A percentile compares a stretch with the other conserved stretches of the same genome.
Evolutionary conservation across 2,113 vertebrate species (phyloP).

Genomic region (Heliornis fulica): DNA sequence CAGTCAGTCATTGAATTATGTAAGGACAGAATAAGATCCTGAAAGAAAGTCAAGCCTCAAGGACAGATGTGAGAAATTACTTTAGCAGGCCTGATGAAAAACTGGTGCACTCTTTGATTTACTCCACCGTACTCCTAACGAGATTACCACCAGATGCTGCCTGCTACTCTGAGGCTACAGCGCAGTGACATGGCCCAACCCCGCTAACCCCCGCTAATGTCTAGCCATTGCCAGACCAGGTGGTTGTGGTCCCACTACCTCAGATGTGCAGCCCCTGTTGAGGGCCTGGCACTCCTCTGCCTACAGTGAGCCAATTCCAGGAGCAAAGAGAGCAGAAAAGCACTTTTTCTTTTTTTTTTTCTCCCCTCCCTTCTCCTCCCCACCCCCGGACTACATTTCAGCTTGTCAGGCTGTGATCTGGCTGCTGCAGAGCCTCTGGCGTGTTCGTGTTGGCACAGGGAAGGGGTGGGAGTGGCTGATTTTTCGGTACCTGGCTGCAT

Average conservation of each 20-base stretch:
- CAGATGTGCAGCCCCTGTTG: not conserved
- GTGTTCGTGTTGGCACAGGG: not conserved
- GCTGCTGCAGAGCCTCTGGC: not conserved
- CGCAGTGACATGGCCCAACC: not conserved
- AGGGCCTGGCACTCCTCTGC: not conserved
- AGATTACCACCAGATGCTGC: not conserved
- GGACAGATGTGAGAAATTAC: not conserved
- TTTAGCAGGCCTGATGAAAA: not conserved
- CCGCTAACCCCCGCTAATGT: not conserved
- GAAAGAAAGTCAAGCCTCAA: not conserved
- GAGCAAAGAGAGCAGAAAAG: not conserved
- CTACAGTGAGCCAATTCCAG: not conserved
- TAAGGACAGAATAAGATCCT: not conserved
- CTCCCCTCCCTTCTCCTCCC: too few species aligned
- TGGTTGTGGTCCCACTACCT: not conserved
- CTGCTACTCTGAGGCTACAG: not conserved
- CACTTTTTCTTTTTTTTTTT: not conserved
- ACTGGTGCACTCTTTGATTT: not conserved
- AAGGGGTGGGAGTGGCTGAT: not conserved
- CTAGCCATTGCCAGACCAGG: not conserved
- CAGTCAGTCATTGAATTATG: not conserved
- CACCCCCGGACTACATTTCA: accelerated
- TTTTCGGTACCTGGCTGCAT: not conserved
- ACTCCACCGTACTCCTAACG: not conserved
- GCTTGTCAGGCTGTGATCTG: not conserved